A percentile compares a stretch with the other conserved stretches of the same genome.
Conservation (phyloP, 2,797 vertebrate genomes). For the Aeoliscus strigatus region DNA sequence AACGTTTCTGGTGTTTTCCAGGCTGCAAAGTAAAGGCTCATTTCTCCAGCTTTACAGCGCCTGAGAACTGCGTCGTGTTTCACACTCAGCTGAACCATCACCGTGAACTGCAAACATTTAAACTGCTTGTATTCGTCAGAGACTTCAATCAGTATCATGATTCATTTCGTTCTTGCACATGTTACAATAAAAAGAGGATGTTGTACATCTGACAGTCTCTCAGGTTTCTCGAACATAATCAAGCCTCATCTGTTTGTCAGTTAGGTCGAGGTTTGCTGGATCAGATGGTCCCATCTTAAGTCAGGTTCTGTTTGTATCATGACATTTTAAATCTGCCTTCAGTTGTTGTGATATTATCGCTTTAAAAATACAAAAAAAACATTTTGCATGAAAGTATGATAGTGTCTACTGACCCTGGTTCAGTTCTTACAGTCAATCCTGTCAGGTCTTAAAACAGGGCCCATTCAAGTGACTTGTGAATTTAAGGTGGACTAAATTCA, state of each 20-base stretch:
- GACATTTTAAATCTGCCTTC: constrained; percentile 5
- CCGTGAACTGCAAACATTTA: constrained; percentile 20
- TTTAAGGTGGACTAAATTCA: constrained; percentile 34
- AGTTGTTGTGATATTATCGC: constrained; percentile 5
- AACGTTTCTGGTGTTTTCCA: constrained; percentile 23
- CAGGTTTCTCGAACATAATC: constrained; percentile 62
- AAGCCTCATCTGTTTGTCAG: constrained; percentile 52
- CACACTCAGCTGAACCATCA: constrained; percentile 25
- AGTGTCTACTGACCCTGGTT: constrained; percentile 21
- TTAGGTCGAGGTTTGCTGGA: constrained; percentile 20
- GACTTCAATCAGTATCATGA: constrained; percentile 33
- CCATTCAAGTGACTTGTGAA: constrained; percentile 21
- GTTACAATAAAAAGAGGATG: constrained; percentile 28
- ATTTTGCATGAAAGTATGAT: constrained; percentile 19
- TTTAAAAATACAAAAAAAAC: constrained; percentile 13
- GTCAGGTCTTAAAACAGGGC: constrained; percentile 17
- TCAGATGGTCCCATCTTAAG: constrained; percentile 20
- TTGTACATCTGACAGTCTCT: constrained; percentile 56
- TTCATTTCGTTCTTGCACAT: constrained; percentile 32
- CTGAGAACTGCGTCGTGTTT: constrained; percentile 14
- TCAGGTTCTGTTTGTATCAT: constrained; percentile 14
- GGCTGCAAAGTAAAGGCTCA: not conserved
- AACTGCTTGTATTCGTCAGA: constrained; percentile 42
- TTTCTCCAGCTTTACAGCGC: constrained; percentile 3
- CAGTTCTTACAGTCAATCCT: constrained; percentile 31